phyloP scores from a whole-genome alignment of 1,140 invertebrate species.

The Ceratoteleas bidentatus region DNA sequence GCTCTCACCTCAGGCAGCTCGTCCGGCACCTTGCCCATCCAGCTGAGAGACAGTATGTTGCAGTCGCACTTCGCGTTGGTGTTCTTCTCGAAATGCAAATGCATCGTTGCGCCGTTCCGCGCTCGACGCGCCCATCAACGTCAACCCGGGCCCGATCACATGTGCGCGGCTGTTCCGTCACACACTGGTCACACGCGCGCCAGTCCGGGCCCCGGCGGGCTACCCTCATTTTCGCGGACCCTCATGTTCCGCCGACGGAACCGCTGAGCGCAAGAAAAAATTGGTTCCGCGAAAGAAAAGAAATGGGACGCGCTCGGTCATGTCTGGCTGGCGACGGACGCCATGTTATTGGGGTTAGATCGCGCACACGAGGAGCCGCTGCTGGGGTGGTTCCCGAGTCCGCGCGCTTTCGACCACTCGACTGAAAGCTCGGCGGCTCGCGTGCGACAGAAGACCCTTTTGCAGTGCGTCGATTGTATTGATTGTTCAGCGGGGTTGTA shows the following conservation, averaged over 20 bases:
- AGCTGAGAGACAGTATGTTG: constrained; percentile 95
- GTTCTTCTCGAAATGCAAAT: constrained; percentile 96
- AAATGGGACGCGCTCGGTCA: not conserved
- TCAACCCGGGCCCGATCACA: constrained; percentile 33
- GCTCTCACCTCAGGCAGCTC: constrained; percentile 91
- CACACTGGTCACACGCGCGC: constrained; percentile 12
- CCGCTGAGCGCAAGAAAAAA: no score
- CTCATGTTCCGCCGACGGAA: no score
- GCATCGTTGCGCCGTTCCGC: constrained; percentile 83
- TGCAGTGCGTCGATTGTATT: constrained; percentile 74
- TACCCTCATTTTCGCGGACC: no score
- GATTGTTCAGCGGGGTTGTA: constrained; percentile 71
- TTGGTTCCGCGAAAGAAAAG: no score
- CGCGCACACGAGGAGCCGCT: constrained; percentile 42
- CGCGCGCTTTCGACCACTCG: constrained; percentile 62
- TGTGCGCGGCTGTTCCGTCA: constrained; percentile 26
- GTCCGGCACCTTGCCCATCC: constrained; percentile 99
- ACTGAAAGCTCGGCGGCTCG: constrained; percentile 66
- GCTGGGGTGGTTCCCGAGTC: constrained; percentile 53
- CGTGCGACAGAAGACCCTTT: constrained; percentile 62
- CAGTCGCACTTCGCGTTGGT: constrained; percentile 96
- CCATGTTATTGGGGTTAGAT: constrained; percentile 72
- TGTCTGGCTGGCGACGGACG: constrained; percentile 49
- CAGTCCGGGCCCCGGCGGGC: constrained; percentile 1
- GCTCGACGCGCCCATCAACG: constrained; percentile 54